phyloP scores from a whole-genome alignment of 2,888 invertebrate species.

The Tipula unca region DNA sequence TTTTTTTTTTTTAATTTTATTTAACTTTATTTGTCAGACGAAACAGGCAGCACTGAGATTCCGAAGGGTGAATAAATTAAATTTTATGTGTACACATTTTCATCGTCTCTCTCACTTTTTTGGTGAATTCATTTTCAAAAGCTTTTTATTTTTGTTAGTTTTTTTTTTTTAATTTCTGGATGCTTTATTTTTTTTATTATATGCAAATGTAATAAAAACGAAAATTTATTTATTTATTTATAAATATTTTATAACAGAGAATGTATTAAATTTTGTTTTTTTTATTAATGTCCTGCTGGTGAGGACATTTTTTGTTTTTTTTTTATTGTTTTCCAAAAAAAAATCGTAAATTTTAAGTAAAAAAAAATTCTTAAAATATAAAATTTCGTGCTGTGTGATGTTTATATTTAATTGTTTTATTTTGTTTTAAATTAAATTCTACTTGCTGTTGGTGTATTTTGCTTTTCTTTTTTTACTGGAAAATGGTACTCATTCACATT shows the following conservation, averaged over 20 bases:
- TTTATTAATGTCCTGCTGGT: not conserved
- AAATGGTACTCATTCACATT: no score
- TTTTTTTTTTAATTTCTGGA: not conserved
- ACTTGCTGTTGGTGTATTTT: not conserved
- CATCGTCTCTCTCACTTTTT: not conserved
- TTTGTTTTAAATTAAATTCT: not conserved
- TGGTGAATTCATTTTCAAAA: not conserved
- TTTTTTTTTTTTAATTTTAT: not conserved
- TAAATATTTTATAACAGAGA: not conserved
- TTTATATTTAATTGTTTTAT: not conserved
- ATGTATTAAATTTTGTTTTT: not conserved
- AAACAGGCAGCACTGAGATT: not conserved
- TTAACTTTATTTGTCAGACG: not conserved
- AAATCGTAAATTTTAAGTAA: not conserved
- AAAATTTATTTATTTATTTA: not conserved
- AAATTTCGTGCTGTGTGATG: not conserved
- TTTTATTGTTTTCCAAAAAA: not conserved
- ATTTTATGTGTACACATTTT: not conserved
- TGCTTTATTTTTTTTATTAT: not conserved
- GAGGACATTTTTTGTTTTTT: not conserved
- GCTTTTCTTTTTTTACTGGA: no score
- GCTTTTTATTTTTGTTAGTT: not conserved
- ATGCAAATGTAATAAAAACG: not conserved
- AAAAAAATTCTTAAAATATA: not conserved
- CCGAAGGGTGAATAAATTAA: slow-evolving; percentile 8